These are phyloP conservation scores for Terrapene triunguis DNA, from an alignment of 2,113 vertebrate genomes.

Conservation along the genomic window DNA sequence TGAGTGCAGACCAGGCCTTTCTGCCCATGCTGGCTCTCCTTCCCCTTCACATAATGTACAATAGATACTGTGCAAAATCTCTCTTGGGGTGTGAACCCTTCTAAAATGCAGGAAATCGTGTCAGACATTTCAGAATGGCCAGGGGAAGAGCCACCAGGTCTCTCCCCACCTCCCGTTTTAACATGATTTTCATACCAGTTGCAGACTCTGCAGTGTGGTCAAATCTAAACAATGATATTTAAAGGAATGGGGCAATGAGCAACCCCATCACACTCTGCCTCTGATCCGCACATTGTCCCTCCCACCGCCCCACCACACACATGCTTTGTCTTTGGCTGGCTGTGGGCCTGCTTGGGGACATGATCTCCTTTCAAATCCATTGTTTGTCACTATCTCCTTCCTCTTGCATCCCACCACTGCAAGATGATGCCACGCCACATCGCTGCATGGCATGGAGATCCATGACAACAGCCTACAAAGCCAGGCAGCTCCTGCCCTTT, in stretches of 20 bases:
- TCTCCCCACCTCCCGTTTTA: not conserved
- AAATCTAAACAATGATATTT: not conserved
- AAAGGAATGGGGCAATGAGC: not conserved
- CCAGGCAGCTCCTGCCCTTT: too few relatives aligned
- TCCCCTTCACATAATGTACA: not conserved
- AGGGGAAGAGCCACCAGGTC: not conserved
- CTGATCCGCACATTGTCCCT: not conserved
- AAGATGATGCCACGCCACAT: too few relatives aligned
- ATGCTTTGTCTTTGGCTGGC: not conserved
- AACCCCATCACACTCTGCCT: too few relatives aligned
- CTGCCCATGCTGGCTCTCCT: not conserved
- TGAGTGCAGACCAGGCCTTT: not conserved
- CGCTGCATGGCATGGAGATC: not conserved
- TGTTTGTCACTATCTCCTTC: too few relatives aligned
- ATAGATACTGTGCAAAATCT: not conserved
- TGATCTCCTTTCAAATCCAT: too few relatives aligned
- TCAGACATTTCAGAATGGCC: not conserved
- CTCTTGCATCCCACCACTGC: too few relatives aligned
- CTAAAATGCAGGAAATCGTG: not conserved
- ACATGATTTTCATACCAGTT: not conserved
- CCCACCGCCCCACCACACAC: not conserved
- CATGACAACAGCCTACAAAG: not conserved
- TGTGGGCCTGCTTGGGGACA: too few relatives aligned
- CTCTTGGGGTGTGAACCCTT: not conserved
- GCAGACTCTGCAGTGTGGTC: not conserved